A percentile compares a stretch with the other conserved stretches of the same genome.
Evolutionary conservation across 1,140 invertebrate genomes (phyloP).

Genomic region (Hyposmocoma kahamanoa): DNA sequence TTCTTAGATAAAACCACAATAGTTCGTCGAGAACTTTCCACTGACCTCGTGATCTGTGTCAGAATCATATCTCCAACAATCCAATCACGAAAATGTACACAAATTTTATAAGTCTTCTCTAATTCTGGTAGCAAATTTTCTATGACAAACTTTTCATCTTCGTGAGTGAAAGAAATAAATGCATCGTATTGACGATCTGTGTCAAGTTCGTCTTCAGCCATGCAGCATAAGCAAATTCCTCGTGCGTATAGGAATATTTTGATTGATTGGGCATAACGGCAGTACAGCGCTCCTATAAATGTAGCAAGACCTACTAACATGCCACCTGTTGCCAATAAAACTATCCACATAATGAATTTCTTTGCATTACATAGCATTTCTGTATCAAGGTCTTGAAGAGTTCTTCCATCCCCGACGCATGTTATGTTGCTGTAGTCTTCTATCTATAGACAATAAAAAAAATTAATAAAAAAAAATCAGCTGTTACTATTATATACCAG

Average conservation of each 20-base stretch:
- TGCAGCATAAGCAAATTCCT: slow-evolving; percentile 78
- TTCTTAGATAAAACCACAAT: slow-evolving; percentile 86
- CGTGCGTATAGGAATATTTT: slow-evolving; percentile 79
- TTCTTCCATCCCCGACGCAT: neutral
- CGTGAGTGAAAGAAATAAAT: slow-evolving; percentile 88
- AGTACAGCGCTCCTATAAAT: neutral
- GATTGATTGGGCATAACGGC: neutral
- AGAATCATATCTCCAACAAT: slow-evolving; percentile 82
- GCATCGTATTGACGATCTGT: slow-evolving; percentile 88
- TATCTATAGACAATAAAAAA: neutral
- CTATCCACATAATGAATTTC: neutral
- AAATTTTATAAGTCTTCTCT: slow-evolving; percentile 80
- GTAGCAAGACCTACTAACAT: neutral
- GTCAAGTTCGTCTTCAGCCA: slow-evolving; percentile 83
- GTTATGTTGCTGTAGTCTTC: neutral
- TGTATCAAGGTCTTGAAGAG: neutral
- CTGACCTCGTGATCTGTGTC: slow-evolving; percentile 83
- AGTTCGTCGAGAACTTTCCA: slow-evolving; percentile 84
- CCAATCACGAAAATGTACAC: slow-evolving; percentile 88
- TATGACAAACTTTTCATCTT: slow-evolving; percentile 82
- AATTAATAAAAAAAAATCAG: too few species aligned
- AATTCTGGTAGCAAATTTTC: slow-evolving; percentile 73
- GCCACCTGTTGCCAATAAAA: neutral
- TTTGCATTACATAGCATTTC: neutral
- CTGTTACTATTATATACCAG: too few species aligned